These are phyloP conservation scores for Caenorhabditis inopinata DNA, from an alignment of 1,140 invertebrate genomes.

Conservation along the genomic window DNA sequence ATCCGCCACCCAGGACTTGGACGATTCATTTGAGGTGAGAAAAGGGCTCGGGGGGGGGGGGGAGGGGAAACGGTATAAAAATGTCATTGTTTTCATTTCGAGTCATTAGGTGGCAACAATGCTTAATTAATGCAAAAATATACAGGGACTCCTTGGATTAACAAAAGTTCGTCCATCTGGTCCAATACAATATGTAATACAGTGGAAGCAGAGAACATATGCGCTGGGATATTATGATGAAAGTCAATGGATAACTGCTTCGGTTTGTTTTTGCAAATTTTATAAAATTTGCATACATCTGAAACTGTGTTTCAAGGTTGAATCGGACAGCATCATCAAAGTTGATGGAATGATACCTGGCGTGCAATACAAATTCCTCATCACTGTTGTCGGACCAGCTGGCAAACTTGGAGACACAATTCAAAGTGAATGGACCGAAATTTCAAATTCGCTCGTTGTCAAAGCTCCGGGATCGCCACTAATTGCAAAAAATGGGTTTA, in stretches of 20 bases:
- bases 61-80: neutral
- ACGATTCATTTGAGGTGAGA: constrained; percentile 33
- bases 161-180: constrained; percentile 17
- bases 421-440: constrained; percentile 33
- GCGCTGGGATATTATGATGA: constrained; percentile 37
- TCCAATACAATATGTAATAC: constrained; percentile 31
- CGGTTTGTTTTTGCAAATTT: neutral
- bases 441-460: neutral
- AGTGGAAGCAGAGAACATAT: constrained; percentile 43
- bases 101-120: neutral
- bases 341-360: constrained; percentile 48
- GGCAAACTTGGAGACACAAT: constrained; percentile 39
- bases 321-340: constrained; percentile 31
- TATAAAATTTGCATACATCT: neutral
- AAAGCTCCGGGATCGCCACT: constrained; percentile 19
- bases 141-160: constrained; percentile 24
- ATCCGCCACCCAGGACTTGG: constrained; percentile 4
- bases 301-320: constrained; percentile 11
- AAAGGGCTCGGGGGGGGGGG: neutral
- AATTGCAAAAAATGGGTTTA: constrained; percentile 31
- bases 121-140: neutral
- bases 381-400: constrained; percentile 44
- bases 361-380: constrained; percentile 42
- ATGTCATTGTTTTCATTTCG: constrained; percentile 3
- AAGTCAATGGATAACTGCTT: constrained; percentile 45